A percentile compares a stretch with the other conserved stretches of the same genome.
phyloP scores from a whole-genome alignment of 1,140 invertebrate genomes.

The Linepithema humile region DNA sequence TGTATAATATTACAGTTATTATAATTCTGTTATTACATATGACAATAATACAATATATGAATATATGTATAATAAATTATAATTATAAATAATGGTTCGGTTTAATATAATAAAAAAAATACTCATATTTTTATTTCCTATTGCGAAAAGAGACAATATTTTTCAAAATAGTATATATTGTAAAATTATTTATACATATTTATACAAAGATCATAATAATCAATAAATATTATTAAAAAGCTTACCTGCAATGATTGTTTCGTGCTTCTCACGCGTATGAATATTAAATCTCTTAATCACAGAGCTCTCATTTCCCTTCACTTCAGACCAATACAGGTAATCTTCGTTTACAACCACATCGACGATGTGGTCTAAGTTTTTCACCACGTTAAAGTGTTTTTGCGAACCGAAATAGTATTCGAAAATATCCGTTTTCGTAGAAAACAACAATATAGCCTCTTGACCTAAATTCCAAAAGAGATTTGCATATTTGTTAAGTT shows the following conservation, averaged over 20 bases:
- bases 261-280: slow-evolving; percentile 84
- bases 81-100: not conserved
- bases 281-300: slow-evolving; percentile 85
- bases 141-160: not conserved
- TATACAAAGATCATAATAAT: not conserved
- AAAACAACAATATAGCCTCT: slow-evolving; percentile 88
- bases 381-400: slow-evolving; percentile 82
- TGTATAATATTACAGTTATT: too few species aligned
- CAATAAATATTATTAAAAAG: not conserved
- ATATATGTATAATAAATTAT: not conserved
- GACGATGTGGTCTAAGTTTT: slow-evolving; percentile 86
- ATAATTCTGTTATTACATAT: too few species aligned
- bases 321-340: slow-evolving; percentile 91
- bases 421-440: slow-evolving; percentile 84
- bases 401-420: slow-evolving; percentile 83
- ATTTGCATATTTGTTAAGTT: not conserved
- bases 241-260: slow-evolving; percentile 85
- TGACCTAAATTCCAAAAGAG: slow-evolving; percentile 75
- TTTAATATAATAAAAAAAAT: not conserved
- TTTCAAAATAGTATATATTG: not conserved
- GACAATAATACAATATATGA: too few species aligned
- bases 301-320: slow-evolving; percentile 87
- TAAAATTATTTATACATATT: not conserved
- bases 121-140: not conserved
- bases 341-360: slow-evolving; percentile 88